Percentiles rank a stretch among this genome's conserved stretches.
These are phyloP conservation scores for Chlorodrepanis virens DNA, from an alignment of 2,113 vertebrate species.

Conservation along the genomic window DNA sequence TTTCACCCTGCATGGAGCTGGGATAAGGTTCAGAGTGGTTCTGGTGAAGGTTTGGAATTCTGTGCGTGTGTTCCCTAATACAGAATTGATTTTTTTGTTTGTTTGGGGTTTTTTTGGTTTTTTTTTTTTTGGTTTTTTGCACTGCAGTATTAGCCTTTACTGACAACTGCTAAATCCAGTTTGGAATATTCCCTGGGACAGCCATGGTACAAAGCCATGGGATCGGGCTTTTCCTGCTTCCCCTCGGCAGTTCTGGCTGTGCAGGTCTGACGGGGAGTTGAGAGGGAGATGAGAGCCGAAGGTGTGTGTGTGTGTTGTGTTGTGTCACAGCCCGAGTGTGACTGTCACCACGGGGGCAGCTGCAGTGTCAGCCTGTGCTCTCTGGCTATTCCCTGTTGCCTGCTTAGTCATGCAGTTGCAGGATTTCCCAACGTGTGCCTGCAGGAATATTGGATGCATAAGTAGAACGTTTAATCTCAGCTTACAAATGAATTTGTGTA, in stretches of 20 bases:
- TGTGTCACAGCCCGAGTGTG: not conserved
- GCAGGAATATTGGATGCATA: not conserved
- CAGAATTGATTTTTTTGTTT: not conserved
- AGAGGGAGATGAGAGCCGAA: not conserved
- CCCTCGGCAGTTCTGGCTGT: not conserved
- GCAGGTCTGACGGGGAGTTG: not conserved
- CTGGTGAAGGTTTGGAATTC: not conserved
- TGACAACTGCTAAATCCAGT: not conserved
- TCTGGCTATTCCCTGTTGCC: not conserved
- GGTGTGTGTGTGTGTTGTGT: not conserved
- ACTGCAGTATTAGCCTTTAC: not conserved
- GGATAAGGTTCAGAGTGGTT: not conserved
- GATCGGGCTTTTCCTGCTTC: not conserved
- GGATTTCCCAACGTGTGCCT: not conserved
- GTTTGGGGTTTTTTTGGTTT: not conserved
- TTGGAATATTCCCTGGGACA: not conserved
- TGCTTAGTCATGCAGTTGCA: conserved; percentile 7
- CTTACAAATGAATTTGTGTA: not conserved
- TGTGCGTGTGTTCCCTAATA: not conserved
- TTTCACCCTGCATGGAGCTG: not conserved
- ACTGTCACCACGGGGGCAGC: not conserved
- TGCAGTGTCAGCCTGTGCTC: not conserved
- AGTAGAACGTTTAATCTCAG: not conserved
- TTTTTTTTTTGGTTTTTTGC: not conserved
- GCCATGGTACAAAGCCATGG: not conserved